Conservation (phyloP, 2,113 vertebrate species). For the Camelus bactrianus region DNA sequence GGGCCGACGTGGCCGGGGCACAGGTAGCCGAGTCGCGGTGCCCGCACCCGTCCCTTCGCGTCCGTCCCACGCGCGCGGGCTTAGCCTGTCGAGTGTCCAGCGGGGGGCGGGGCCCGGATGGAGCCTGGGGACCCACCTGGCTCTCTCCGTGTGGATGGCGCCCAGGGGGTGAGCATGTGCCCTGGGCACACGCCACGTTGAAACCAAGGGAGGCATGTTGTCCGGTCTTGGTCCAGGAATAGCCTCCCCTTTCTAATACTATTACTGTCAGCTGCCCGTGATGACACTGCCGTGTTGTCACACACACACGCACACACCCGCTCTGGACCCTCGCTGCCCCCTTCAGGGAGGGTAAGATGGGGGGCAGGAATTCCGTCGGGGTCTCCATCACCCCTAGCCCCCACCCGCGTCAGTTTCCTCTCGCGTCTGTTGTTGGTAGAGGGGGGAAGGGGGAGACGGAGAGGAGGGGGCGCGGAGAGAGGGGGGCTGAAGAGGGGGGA, state of each 20-base stretch:
- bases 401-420: fast-evolving
- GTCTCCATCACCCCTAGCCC: neutral
- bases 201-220: neutral
- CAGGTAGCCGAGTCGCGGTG: constrained; percentile 87
- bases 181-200: neutral
- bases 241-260: neutral
- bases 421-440: neutral
- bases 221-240: neutral
- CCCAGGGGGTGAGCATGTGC: neutral
- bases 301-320: too few relatives aligned
- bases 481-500: too few relatives aligned
- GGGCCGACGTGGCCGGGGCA: constrained; percentile 88
- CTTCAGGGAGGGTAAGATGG: too few relatives aligned
- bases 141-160: neutral
- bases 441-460: too few relatives aligned
- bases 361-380: neutral
- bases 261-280: neutral
- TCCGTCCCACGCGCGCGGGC: neutral
- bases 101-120: neutral
- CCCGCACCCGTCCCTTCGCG: neutral
- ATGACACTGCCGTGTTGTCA: neutral
- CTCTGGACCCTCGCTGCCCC: neutral
- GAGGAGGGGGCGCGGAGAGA: too few relatives aligned
- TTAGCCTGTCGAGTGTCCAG: neutral
- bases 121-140: too few relatives aligned